Percentiles rank a stretch among this genome's conserved stretches.
Conservation (phyloP, 64 coral and sea anemone genomes). For the Montipora capricornis region DNA sequence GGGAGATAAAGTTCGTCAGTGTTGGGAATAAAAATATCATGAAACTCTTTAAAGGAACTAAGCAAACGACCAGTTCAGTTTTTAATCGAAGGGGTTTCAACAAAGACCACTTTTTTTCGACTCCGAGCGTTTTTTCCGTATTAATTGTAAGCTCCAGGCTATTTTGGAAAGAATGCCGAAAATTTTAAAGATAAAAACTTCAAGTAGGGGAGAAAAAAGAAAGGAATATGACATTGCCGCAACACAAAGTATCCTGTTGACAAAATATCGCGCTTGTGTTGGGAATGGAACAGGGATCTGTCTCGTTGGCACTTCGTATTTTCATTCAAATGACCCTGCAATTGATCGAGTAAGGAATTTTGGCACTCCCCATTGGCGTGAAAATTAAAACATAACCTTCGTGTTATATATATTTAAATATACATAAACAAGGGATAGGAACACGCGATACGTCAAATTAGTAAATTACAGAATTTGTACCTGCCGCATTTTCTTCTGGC, state of each 20-base stretch:
- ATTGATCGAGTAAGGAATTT: constrained; percentile 56
- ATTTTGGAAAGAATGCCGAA: background rate
- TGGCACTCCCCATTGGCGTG: constrained; percentile 33
- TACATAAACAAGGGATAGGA: constrained; percentile 70
- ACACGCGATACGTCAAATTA: constrained; percentile 2
- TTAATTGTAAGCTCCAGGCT: background rate
- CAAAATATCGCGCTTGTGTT: background rate
- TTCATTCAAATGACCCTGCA: constrained; percentile 62
- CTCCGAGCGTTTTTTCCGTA: background rate
- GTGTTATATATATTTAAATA: background rate
- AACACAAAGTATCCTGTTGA: background rate
- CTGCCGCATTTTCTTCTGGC: background rate
- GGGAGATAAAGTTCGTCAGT: background rate
- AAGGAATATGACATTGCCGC: background rate
- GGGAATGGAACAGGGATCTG: background rate
- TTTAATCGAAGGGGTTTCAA: background rate
- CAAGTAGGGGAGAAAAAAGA: background rate
- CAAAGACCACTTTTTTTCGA: background rate
- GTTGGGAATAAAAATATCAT: background rate
- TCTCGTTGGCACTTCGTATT: constrained; percentile 20
- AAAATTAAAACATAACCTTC: constrained; percentile 52
- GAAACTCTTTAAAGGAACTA: too few relatives aligned
- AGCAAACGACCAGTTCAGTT: too few relatives aligned
- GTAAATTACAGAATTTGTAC: background rate
- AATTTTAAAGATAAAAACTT: background rate